These are phyloP conservation scores for Aelia acuminata DNA, from an alignment of 2,888 invertebrate species.

Conservation along the genomic window DNA sequence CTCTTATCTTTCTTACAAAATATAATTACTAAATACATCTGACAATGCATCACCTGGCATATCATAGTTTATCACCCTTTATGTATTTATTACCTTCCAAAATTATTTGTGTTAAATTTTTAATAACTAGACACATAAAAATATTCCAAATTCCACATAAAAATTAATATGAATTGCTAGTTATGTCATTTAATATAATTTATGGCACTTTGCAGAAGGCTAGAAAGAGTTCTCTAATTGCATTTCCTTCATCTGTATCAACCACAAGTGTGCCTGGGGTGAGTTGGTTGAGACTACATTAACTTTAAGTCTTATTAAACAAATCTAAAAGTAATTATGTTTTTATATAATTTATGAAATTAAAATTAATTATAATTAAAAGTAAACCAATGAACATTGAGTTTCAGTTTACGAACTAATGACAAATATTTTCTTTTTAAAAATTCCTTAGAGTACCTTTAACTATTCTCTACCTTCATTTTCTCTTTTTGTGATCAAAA, in stretches of 20 bases:
- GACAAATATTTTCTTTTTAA: neutral
- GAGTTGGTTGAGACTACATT: neutral
- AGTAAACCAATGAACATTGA: neutral
- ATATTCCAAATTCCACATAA: neutral
- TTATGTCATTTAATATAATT: constrained; percentile 13
- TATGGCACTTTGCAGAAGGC: neutral
- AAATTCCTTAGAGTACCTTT: too few species aligned
- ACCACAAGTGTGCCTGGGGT: neutral
- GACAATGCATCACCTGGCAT: constrained; percentile 39
- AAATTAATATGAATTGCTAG: neutral
- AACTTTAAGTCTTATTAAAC: neutral
- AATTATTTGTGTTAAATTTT: constrained; percentile 13
- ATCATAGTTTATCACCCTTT: constrained; percentile 14
- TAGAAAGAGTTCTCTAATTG: neutral
- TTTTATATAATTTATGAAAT: neutral
- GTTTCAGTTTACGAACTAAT: neutral
- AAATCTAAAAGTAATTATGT: neutral
- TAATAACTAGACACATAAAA: neutral
- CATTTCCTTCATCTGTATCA: neutral
- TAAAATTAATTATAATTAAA: neutral
- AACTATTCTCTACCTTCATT: neutral
- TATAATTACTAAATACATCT: constrained; percentile 23
- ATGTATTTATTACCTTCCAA: constrained; percentile 8
- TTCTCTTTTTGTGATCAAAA: too few species aligned
- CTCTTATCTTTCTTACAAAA: neutral